phyloP scores from a whole-genome alignment of 2,888 invertebrate genomes.

The Arge pagana region DNA sequence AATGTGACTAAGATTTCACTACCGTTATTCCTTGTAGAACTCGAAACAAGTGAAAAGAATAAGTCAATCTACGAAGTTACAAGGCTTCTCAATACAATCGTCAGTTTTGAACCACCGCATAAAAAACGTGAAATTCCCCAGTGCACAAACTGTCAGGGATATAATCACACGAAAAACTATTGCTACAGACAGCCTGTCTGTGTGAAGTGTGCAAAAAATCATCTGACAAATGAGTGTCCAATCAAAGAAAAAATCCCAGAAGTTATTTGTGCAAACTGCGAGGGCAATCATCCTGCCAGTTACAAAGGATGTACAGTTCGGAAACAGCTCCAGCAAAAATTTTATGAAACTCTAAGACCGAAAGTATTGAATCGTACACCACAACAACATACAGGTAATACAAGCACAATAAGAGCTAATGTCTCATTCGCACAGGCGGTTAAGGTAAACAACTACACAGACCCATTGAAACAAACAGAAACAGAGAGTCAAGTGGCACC shows the following conservation, averaged over 20 bases:
- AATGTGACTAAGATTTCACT: conserved; percentile 26
- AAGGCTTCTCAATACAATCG: conserved; percentile 22
- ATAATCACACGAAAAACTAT: conserved; percentile 32
- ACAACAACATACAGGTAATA: too few species aligned
- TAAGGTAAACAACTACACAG: too few species aligned
- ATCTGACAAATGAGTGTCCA: conserved; percentile 32
- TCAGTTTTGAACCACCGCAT: conserved; percentile 28
- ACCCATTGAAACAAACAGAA: too few species aligned
- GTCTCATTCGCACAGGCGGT: too few species aligned
- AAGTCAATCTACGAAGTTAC: conserved; percentile 30
- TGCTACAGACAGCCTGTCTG: conserved; percentile 27
- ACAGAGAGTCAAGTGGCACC: too few species aligned
- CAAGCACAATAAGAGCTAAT: too few species aligned
- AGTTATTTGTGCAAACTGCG: conserved; percentile 32
- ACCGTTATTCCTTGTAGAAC: conserved; percentile 29
- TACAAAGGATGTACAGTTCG: conserved; percentile 37
- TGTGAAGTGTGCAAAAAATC: conserved; percentile 33
- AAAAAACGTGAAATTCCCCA: conserved; percentile 28
- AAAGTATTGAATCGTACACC: too few species aligned
- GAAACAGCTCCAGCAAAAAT: too few species aligned
- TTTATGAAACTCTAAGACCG: too few species aligned
- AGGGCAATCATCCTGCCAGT: conserved; percentile 34
- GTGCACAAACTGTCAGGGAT: conserved; percentile 33
- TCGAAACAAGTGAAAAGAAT: conserved; percentile 27
- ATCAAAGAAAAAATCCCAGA: conserved; percentile 21